Base-by-base conservation (phyloP, 1,140 invertebrate genomes). In the Hetaerina americana region DNA sequence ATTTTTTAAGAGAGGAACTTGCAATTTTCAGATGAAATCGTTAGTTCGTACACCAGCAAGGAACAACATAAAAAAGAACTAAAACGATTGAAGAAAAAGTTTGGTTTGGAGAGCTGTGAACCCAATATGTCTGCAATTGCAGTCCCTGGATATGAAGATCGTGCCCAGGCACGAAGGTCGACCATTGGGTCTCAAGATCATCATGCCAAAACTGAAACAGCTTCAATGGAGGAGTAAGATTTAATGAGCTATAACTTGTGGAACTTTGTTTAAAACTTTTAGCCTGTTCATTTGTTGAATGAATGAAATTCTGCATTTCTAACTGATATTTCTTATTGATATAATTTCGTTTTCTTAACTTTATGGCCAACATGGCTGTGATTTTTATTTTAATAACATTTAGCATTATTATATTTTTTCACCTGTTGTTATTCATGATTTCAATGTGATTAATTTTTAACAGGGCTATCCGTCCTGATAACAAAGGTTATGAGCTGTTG, bases 401-500 rank as follows among this genome's bases (percentile, higher is more conserved):
- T 31, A 29, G 70, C 31, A 49, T 27, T 73, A 57, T 70, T 1
- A 26, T 27, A 24, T 70, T 71, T 57, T 29, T 67, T 68, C 24
- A 28, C n/a, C 12, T n/a, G 27, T 18, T 68, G 40, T 70, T 26
- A 72, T 72, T 28, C n/a, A n/a, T n/a, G n/a, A n/a, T n/a, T n/a
- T n/a, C n/a, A n/a, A n/a, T n/a, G n/a, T n/a, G n/a, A n/a, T n/a
- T n/a, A n/a, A n/a, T n/a, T n/a, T n/a, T 2, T 5, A 5, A 27
- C 26, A 70, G 28, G 49, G 31, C 70, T 6, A 24, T 66, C 10
- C 49, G 18, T 57, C 5, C 88, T 25, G 85, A 89, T 29, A 96
- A 95, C 77, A 93, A 92, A 82, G 94, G 95, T 0, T 96, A 94
- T 79, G 90, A 94, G 83, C 80, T 97, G 79, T 78, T 97, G 40